phyloP scores from a whole-genome alignment of 2,113 vertebrate genomes.

The Ctenodactylus gundi region DNA sequence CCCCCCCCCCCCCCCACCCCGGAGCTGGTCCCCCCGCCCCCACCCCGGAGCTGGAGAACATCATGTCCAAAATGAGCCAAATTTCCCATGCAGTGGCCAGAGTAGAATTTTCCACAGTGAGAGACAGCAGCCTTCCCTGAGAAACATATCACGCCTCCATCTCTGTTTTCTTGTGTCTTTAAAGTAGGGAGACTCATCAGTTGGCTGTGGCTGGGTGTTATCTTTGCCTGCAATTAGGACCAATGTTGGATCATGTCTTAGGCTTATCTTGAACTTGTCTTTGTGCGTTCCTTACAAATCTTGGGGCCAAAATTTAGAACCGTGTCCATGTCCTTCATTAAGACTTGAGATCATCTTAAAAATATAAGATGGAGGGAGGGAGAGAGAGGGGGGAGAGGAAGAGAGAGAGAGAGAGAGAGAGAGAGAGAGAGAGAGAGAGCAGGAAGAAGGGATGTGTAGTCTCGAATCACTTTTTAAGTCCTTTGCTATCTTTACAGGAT shows the following conservation, averaged over 20 bases:
- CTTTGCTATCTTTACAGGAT: neutral
- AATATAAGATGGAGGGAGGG: neutral
- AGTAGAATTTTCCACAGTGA: neutral
- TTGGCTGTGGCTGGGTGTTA: neutral
- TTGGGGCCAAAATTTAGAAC: conserved; percentile 2
- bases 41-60: neutral
- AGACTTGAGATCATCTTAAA: neutral
- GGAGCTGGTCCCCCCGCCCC: too few species aligned
- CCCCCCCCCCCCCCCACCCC: too few species aligned
- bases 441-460: neutral
- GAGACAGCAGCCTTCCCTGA: neutral
- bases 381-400: neutral
- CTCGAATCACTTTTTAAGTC: neutral
- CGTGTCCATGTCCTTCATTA: neutral
- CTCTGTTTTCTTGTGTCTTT: neutral
- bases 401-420: neutral
- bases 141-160: rapidly evolving
- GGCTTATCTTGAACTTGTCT: neutral
- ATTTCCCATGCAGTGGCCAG: too few species aligned
- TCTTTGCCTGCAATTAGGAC: neutral
- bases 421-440: neutral
- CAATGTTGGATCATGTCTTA: neutral
- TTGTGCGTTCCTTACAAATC: neutral
- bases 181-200: neutral
- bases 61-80: neutral